Base-by-base conservation (phyloP, 1,140 invertebrate genomes). In the Brachionus sp. region DNA sequence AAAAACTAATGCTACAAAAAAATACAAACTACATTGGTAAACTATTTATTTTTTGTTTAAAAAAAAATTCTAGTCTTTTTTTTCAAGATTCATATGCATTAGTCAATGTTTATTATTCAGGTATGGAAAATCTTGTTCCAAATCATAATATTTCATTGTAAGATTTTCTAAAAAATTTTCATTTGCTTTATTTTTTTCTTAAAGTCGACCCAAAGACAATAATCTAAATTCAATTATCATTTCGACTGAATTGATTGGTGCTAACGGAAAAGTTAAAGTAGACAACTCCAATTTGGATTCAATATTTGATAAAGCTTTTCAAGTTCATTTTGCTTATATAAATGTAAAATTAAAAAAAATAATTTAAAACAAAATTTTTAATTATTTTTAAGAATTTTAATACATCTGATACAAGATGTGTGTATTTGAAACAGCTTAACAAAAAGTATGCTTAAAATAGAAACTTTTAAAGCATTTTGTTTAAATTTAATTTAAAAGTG, bases 401-500 rank as follows among this genome's bases (percentile, higher is more conserved):
- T 70, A 82, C 68, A 37, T 82, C 80, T 6, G 80, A 66, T 68
- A 53, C 42, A 35, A n/a, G 44, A 37, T 82, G 80, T 82, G 80
- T 82, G n/a, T 70, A 82, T 35, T 19, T 82, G 6, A 35, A 39
- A 12, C 6, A 6, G 13, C 10, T 19, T 6, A 44, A 68, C 25
- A 44, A 44, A 66, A 66, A 42, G 33, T 53, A 29, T 29, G 29
- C 29, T 29, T 29, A 29, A 29, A 29, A 29, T 29, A 57, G 19
- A 19, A 57, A 50, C 2, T 42, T n/a, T 3, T 75, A 1, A 1
- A 44, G 7, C 6, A 39, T 16, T 39, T 3, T 6, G 6, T 13
- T 1, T 42, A 44, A 44, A 44, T 44, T 19, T 1, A 19, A 16
- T 19, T n/a, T 23, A 44, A 25, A 23, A 37, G 6, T 37, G 23